These are phyloP conservation scores for Drosophila kurseongensis DNA, from an alignment of 1,140 invertebrate genomes.

Conservation along the genomic window DNA sequence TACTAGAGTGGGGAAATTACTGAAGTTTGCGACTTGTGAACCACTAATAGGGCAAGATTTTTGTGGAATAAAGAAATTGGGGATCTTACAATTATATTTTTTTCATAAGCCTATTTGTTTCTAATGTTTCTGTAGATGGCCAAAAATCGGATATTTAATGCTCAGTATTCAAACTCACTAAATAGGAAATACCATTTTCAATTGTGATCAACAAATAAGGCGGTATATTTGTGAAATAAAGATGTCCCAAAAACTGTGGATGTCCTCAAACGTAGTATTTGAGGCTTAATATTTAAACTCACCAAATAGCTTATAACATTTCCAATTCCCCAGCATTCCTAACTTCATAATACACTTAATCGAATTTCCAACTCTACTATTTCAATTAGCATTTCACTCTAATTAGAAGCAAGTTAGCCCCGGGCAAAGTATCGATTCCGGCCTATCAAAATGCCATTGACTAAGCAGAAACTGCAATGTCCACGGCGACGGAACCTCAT, in stretches of 20 bases:
- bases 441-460: slow-evolving; percentile 70
- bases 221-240: too few relatives aligned
- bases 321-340: slow-evolving; percentile 8
- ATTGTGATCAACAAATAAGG: too few relatives aligned
- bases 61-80: too few relatives aligned
- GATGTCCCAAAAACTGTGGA: too few relatives aligned
- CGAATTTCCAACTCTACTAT: slow-evolving; percentile 21
- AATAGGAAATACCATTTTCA: too few relatives aligned
- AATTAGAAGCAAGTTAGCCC: slow-evolving; percentile 25
- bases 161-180: too few relatives aligned
- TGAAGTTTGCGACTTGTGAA: not conserved
- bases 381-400: slow-evolving; percentile 57
- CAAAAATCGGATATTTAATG: too few relatives aligned
- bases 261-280: too few relatives aligned
- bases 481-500: slow-evolving; percentile 40
- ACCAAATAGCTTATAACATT: not conserved
- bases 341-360: slow-evolving; percentile 6
- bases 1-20: slow-evolving; percentile 25
- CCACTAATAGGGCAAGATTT: not conserved
- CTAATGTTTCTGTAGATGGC: too few relatives aligned
- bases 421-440: slow-evolving; percentile 33
- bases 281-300: too few relatives aligned
- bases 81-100: too few relatives aligned
- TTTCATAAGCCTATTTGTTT: too few relatives aligned
- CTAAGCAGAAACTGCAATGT: slow-evolving; percentile 67